These are phyloP conservation scores for Oreochromis niloticus DNA, from an alignment of 2,113 vertebrate genomes.

Conservation along the genomic window DNA sequence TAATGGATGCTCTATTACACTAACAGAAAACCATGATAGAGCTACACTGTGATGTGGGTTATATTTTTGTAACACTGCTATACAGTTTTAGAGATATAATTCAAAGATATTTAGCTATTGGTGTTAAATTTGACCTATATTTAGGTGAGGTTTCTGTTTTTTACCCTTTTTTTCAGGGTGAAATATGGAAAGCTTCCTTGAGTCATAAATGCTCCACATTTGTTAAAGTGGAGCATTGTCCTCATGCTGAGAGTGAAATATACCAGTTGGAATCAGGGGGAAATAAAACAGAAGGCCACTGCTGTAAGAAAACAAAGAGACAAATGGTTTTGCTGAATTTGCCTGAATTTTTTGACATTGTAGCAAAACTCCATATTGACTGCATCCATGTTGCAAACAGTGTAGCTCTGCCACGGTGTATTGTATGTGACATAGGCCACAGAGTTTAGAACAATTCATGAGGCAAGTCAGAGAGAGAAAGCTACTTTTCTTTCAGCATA, in stretches of 20 bases:
- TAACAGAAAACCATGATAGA: background rate
- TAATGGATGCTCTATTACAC: slow-evolving; percentile 7
- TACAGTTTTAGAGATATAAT: background rate
- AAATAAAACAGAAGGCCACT: background rate
- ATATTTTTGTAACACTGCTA: background rate
- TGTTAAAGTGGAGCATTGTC: background rate
- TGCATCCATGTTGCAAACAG: background rate
- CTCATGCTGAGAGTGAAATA: background rate
- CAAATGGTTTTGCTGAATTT: background rate
- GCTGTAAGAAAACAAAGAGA: background rate
- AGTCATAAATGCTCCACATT: background rate
- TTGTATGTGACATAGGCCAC: background rate
- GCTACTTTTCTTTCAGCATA: background rate
- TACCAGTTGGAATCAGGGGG: background rate
- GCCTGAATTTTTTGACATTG: background rate
- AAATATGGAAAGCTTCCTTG: background rate
- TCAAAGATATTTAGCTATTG: background rate
- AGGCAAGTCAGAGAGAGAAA: background rate
- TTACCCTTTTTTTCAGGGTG: background rate
- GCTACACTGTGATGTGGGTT: background rate
- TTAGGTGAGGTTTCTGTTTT: background rate
- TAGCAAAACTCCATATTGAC: slow-evolving; percentile 2
- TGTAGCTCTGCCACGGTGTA: background rate
- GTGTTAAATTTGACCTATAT: background rate
- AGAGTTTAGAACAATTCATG: background rate